Conservation (phyloP, 64 coral and sea anemone species). For the Montipora cactus region DNA sequence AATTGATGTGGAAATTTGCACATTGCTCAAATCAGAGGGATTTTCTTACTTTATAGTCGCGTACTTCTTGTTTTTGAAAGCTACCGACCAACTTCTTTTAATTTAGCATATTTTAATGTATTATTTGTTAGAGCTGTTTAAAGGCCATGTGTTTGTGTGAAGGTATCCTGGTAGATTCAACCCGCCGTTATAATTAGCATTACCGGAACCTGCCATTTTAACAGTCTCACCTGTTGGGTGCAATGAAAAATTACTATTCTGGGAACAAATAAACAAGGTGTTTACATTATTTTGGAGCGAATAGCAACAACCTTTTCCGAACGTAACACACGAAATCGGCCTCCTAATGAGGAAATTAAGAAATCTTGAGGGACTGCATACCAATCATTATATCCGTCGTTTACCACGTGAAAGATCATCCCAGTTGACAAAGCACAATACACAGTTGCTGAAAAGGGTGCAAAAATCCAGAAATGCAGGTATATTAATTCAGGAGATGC, state of each 20-base stretch:
- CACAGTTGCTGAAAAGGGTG: no score
- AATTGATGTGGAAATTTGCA: background rate
- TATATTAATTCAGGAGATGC: no score
- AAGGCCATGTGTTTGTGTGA: slow-evolving; percentile 21
- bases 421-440: no score
- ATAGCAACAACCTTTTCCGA: background rate
- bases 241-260: background rate
- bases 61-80: background rate
- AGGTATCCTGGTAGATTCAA: background rate
- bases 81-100: no score
- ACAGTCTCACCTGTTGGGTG: slow-evolving; percentile 14
- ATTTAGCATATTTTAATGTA: background rate
- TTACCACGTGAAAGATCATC: no score
- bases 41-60: background rate
- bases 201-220: slow-evolving; percentile 11
- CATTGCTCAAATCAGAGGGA: background rate
- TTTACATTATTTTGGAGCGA: no score
- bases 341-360: no score
- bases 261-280: background rate
- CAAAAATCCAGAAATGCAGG: no score
- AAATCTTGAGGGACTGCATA: no score
- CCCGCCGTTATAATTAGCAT: background rate
- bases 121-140: background rate
- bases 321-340: no score
- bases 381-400: no score